Base-by-base conservation (phyloP, 2,113 vertebrate species). In the Ciconia stormi region DNA sequence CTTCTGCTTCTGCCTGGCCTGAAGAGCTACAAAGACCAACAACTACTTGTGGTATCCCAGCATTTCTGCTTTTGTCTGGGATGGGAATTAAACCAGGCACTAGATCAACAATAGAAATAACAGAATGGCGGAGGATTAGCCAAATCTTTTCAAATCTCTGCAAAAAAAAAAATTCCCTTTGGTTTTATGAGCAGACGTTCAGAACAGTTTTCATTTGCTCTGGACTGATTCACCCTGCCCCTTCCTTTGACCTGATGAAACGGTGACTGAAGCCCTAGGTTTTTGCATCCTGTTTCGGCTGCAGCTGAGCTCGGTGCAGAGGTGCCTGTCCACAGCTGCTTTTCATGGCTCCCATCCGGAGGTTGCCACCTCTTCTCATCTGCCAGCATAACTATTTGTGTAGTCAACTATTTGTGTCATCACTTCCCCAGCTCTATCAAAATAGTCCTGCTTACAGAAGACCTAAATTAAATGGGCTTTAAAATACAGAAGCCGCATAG, bases 261-360 rank as follows among this genome's bases (percentile, higher is more conserved):
- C 0, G 3, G 69, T 83, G 89, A 79, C 66, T 76, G 67, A 77
- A 92, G 62, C 79, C 26, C 30, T 16, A 63, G 70, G 44, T 36
- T 74, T 29, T 29, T 89, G 61, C 84, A 93, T 87, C 93, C 93
- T 93, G 73, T 67, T 89, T 66, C 69, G 92, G 93, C 82, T 88
- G 85, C 58, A 72, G 79, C 74, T 63, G 30, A 82, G 80, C 72
- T 78, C 72, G 0, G 0, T 36, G 42, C 29, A 67, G 95, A 91
- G 73, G 73, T 87, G 38, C 55, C 72, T 82, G 65, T 36, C 52
- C 65, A 71, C 78, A 89, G 73, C 91, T 94, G 95, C 72, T 84
- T 86, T 70, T 71, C 72, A 36, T 76, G 83, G 89, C 84, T 91
- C 29, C 34, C 44, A 36, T 76, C 81, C 81, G 84, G 89, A 82